Evolutionary conservation across 2,113 vertebrate genomes (phyloP).

Genomic region (Epinephelus fuscoguttatus): DNA sequence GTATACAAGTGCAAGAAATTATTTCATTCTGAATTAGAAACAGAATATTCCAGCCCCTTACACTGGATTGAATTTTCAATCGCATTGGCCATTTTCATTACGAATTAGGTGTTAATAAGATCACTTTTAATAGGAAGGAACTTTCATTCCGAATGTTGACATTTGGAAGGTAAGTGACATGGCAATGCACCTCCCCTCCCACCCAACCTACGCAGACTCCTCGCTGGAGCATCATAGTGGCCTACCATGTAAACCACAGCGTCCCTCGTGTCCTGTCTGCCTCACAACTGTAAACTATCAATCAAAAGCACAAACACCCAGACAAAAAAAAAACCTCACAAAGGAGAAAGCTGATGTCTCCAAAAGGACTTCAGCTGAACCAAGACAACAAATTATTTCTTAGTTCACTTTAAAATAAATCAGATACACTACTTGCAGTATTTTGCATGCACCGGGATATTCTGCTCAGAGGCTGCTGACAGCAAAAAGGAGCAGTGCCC

Average conservation of each 20-base stretch:
- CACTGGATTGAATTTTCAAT: too few species aligned
- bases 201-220: too few species aligned
- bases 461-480: background rate
- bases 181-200: too few species aligned
- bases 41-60: too few species aligned
- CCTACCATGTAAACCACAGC: background rate
- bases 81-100: too few species aligned
- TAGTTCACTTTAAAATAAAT: background rate
- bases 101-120: too few species aligned
- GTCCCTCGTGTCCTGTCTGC: background rate
- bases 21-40: too few species aligned
- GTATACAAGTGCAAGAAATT: too few species aligned
- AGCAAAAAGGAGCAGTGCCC: slow-evolving; percentile 3
- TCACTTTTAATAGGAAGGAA: too few species aligned
- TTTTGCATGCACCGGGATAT: background rate
- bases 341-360: background rate
- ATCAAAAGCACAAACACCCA: background rate
- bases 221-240: background rate
- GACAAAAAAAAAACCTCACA: background rate
- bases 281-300: background rate
- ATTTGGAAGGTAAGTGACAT: too few species aligned
- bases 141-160: too few species aligned
- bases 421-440: background rate
- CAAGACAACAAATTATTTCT: background rate
- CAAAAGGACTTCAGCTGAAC: background rate